Percentiles rank a stretch among this genome's conserved stretches.
phyloP scores from a whole-genome alignment of 92 coral and sea anemone species.

The Actinernus sp. region DNA sequence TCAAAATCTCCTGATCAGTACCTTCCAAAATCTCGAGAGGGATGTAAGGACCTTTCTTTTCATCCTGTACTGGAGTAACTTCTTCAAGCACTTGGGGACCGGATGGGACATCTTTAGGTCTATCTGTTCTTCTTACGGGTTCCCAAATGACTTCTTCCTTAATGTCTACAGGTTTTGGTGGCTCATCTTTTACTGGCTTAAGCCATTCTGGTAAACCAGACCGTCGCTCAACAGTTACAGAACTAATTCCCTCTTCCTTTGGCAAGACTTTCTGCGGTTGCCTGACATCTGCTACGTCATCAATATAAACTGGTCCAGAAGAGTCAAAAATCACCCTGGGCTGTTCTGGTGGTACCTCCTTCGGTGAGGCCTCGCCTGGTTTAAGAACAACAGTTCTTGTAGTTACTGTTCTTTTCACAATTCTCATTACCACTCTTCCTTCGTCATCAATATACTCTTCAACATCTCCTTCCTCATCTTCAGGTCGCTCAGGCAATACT shows the following conservation, averaged over 20 bases:
- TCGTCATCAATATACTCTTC: constrained; percentile 49
- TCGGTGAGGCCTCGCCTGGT: not conserved
- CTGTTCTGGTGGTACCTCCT: not conserved
- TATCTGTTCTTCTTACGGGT: not conserved
- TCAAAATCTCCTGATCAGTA: constrained; percentile 13
- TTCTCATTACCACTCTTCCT: constrained; percentile 73
- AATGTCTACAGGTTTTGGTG: not conserved
- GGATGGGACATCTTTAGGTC: constrained; percentile 1
- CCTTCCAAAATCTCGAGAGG: constrained; percentile 18
- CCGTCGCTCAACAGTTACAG: constrained; percentile 23
- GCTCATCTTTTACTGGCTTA: constrained; percentile 2
- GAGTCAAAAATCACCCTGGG: constrained; percentile 18
- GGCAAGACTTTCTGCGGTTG: constrained; percentile 63
- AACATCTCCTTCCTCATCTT: constrained; percentile 8
- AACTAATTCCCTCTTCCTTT: constrained; percentile 61
- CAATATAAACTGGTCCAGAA: constrained; percentile 30
- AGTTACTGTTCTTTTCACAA: constrained; percentile 51
- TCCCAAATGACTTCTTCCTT: constrained; percentile 12
- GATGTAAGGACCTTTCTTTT: not conserved
- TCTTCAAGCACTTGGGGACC: constrained; percentile 45
- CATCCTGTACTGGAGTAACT: not conserved
- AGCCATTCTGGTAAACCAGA: constrained; percentile 32
- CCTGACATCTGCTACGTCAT: not conserved
- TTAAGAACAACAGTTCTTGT: constrained; percentile 17
- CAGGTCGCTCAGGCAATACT: not conserved